phyloP scores from a whole-genome alignment of 2,888 invertebrate species.

The Lycia hirtaria region DNA sequence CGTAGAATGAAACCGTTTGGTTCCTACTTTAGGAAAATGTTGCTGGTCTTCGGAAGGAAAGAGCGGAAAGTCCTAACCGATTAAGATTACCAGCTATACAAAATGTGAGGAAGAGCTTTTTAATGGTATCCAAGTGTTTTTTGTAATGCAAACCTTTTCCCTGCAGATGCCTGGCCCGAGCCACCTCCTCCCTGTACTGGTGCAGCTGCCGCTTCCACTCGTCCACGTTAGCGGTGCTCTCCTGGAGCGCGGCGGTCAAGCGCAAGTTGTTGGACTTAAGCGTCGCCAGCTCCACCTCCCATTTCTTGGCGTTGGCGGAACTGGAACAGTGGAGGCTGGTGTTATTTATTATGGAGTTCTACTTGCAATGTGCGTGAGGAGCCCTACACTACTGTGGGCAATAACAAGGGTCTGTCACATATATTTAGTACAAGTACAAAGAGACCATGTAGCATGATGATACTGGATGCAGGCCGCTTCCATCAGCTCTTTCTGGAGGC shows the following conservation, averaged over 20 bases:
- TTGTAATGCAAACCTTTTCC: slow-evolving; percentile 65
- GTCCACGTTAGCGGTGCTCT: slow-evolving; percentile 98
- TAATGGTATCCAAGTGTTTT: too few relatives aligned
- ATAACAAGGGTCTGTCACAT: too few relatives aligned
- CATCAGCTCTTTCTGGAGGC: too few relatives aligned
- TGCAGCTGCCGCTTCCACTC: slow-evolving; percentile 99
- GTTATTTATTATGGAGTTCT: slow-evolving; percentile 20
- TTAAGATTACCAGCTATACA: too few relatives aligned
- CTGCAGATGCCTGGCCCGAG: slow-evolving; percentile 87
- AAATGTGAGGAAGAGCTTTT: too few relatives aligned
- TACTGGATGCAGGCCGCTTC: too few relatives aligned
- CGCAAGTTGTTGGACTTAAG: slow-evolving; percentile 98
- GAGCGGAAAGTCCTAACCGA: too few relatives aligned
- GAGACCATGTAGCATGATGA: too few relatives aligned
- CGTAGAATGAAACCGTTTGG: too few relatives aligned
- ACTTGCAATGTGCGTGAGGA: not conserved
- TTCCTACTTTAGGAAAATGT: too few relatives aligned
- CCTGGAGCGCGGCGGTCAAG: slow-evolving; percentile 96
- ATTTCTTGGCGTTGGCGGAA: slow-evolving; percentile 99
- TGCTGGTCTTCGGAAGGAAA: too few relatives aligned
- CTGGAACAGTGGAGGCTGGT: slow-evolving; percentile 75
- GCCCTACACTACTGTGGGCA: not conserved
- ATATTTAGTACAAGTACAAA: too few relatives aligned
- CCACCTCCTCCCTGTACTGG: slow-evolving; percentile 95
- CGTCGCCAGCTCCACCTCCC: slow-evolving; percentile 98